Evolutionary conservation across 1,140 invertebrate species (phyloP).

Genomic region (Drosophila aff.): DNA sequence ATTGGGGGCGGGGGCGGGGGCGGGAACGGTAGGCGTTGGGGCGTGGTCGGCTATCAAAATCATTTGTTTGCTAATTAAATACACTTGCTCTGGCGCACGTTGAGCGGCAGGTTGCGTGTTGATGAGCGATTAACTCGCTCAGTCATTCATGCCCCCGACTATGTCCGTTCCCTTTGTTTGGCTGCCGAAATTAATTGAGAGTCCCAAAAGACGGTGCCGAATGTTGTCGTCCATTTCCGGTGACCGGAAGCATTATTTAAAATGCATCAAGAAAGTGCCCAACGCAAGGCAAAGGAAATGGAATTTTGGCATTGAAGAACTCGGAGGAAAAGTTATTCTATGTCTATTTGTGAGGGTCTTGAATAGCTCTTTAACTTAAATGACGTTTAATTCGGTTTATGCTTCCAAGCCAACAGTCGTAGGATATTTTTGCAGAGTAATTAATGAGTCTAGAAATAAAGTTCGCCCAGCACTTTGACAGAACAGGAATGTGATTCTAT

Average conservation of each 20-base stretch:
- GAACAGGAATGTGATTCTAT: not conserved
- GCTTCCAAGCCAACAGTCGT: not conserved
- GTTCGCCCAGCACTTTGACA: not conserved
- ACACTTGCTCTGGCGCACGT: constrained; percentile 45
- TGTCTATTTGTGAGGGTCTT: not conserved
- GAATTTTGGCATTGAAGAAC: not conserved
- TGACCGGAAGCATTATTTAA: constrained; percentile 32
- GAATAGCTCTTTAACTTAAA: not conserved
- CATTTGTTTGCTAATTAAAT: constrained; percentile 76
- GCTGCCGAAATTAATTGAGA: constrained; percentile 42
- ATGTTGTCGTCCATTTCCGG: constrained; percentile 14
- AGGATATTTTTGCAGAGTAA: not conserved
- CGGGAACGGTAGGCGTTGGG: constrained; percentile 9
- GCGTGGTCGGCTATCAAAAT: constrained; percentile 51
- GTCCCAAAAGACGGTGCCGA: constrained; percentile 4
- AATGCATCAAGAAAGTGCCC: constrained; percentile 10
- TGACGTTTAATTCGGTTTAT: not conserved
- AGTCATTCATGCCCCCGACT: not conserved
- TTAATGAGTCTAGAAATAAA: not conserved
- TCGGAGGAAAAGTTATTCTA: not conserved
- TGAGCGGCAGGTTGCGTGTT: constrained; percentile 41
- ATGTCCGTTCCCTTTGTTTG: constrained; percentile 2
- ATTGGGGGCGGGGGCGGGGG: constrained; percentile 7
- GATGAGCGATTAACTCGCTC: constrained; percentile 65
- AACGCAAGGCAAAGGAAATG: not conserved